Evolutionary conservation across 2,888 invertebrate genomes (phyloP), one percentile per base, ranked within the genome.

Genomic region (Teleiodes luculella): DNA sequence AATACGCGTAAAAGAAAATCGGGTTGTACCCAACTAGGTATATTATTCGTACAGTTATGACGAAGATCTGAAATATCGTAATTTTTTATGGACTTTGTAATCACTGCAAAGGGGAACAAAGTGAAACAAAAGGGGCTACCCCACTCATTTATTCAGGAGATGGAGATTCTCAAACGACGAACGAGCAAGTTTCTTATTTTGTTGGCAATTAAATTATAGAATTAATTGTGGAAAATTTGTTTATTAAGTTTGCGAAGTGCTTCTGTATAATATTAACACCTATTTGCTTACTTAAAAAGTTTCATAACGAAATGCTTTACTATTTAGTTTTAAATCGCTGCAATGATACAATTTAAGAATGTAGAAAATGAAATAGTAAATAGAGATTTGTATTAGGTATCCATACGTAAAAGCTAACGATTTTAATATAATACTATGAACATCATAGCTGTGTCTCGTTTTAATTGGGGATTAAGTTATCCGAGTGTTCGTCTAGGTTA

Each of bases 101-200:
- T 73, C 68, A 71, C 68, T 72, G 68, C 69, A 63, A 66, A 65
- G 62, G 63, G 63, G 60, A 65, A 60, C 58, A 63, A 68, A 70
- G 66, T 71, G 67, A 70, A 76, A 77, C 71, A 76, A 73, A 74
- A 76, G 74, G 72, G 71, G 70, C 67, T 67, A 60, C 63, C 63
- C 68, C 66, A 66, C 66, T 78, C 71, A 78, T 75, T 78, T 77
- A 76, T 77, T 76, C 74, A 76, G 56, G 64, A 67, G 64, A 61
- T 66, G 63, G 70, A 72, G 70, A 75, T 71, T 72, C 68, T 65
- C 67, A 64, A 67, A 66, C 64, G 68, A 61, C 58, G 60, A 62
- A 61, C 58, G 60, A 62, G 54, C 65, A 76, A 74, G 67, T 74
- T 76, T 74, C 71, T 69, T 72, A 70, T 74, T 71, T 67, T 64